Percentiles rank a stretch among this genome's conserved stretches.
Evolutionary conservation across 2,113 vertebrate genomes (phyloP).

Genomic region (Vulpes lagopus): DNA sequence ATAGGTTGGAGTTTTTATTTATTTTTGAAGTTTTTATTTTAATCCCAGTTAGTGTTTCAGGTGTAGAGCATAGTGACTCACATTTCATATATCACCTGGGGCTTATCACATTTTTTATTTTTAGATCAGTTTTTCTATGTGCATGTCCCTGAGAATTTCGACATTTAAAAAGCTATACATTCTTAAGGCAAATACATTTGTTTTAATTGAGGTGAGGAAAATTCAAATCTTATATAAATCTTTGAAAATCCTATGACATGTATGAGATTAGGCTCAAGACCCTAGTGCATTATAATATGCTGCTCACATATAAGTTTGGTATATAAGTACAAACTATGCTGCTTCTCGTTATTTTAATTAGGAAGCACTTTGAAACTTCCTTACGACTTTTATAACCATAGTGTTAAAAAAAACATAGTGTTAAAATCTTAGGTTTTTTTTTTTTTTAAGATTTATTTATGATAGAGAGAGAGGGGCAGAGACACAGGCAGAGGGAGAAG

Average conservation of each 20-base stretch:
- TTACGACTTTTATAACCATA: too few relatives aligned
- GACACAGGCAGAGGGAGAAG: too few relatives aligned
- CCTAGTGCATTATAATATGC: not conserved
- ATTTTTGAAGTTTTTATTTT: too few relatives aligned
- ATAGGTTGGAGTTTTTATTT: not conserved
- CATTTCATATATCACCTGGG: too few relatives aligned
- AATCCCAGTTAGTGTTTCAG: too few relatives aligned
- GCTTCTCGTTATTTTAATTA: too few relatives aligned
- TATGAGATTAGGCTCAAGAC: not conserved
- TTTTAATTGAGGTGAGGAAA: not conserved
- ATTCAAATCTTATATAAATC: not conserved
- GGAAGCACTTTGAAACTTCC: too few relatives aligned
- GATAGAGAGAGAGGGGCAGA: too few relatives aligned
- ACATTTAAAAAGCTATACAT: not conserved
- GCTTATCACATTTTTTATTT: not conserved
- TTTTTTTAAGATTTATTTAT: too few relatives aligned
- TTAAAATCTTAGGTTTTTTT: too few relatives aligned
- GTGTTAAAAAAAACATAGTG: too few relatives aligned
- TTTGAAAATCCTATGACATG: not conserved
- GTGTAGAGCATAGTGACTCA: too few relatives aligned
- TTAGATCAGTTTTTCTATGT: not conserved
- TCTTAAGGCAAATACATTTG: not conserved
- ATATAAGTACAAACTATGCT: not conserved
- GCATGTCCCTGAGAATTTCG: not conserved
- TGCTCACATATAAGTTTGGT: not conserved